Evolutionary conservation across 2,113 vertebrate species (phyloP).

Genomic region (Labrus mixtus): DNA sequence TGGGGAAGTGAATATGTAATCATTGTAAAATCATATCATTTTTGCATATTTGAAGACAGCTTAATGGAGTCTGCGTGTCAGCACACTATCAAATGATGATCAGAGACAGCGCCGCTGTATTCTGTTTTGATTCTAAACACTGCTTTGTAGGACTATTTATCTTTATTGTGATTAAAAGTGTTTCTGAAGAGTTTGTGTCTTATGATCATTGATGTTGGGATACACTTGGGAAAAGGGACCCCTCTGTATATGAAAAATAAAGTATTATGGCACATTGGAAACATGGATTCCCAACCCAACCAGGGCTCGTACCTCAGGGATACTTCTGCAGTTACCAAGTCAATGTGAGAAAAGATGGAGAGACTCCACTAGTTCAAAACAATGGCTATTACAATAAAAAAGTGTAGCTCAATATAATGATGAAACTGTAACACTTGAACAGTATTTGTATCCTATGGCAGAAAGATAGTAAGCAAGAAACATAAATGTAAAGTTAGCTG

Average conservation of each 20-base stretch:
- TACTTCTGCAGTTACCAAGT: background rate
- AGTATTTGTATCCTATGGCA: no score
- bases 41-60: slow-evolving; percentile 98
- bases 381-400: background rate
- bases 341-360: background rate
- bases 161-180: slow-evolving; percentile 58
- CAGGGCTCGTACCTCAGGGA: background rate
- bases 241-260: slow-evolving; percentile 7
- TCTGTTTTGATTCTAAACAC: slow-evolving; percentile 71
- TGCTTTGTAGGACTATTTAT: slow-evolving; percentile 60
- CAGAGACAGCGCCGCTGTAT: slow-evolving; percentile 75
- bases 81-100: slow-evolving; percentile 88
- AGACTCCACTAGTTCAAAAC: background rate
- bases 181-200: slow-evolving; percentile 40
- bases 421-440: background rate
- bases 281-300: background rate
- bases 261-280: background rate
- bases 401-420: background rate
- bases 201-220: slow-evolving; percentile 20
- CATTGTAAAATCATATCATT: slow-evolving; percentile 99
- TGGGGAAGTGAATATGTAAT: slow-evolving; percentile 99
- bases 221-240: slow-evolving; percentile 22
- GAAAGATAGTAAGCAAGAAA: no score
- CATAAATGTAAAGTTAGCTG: no score
- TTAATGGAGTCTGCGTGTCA: slow-evolving; percentile 98